phyloP scores from a whole-genome alignment of 2,113 vertebrate species.

The Cryptomyrus ogoouensis region DNA sequence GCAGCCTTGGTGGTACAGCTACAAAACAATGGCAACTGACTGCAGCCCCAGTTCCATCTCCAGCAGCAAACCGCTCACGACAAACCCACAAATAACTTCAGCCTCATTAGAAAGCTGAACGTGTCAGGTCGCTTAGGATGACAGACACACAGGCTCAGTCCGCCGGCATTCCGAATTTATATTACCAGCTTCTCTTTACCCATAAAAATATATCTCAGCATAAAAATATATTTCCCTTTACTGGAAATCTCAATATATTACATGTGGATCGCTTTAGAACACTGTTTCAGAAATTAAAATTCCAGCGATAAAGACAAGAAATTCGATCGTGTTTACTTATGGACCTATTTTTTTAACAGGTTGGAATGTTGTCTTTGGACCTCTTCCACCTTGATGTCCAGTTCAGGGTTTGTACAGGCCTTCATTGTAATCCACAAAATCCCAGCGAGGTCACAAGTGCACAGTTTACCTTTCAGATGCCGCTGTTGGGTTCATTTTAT shows the following conservation, averaged over 20 bases:
- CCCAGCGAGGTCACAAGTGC: not conserved
- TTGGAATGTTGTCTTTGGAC: not conserved
- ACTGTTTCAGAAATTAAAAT: constrained; percentile 4
- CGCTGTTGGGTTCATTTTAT: not conserved
- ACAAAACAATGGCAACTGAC: not conserved
- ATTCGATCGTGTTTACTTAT: constrained; percentile 3
- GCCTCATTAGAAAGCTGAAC: not conserved
- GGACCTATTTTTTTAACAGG: not conserved
- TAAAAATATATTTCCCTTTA: not conserved
- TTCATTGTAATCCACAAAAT: not conserved
- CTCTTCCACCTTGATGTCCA: not conserved
- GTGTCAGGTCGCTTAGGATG: not conserved
- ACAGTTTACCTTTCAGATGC: constrained; percentile 6
- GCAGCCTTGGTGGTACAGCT: not conserved
- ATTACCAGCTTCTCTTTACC: not conserved
- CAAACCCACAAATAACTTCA: not conserved
- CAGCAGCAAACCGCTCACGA: not conserved
- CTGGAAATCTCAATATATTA: not conserved
- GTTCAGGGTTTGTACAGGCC: not conserved
- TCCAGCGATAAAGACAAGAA: not conserved
- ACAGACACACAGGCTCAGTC: constrained; percentile 44
- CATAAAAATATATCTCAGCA: not conserved
- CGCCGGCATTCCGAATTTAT: constrained; percentile 38
- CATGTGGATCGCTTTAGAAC: not conserved
- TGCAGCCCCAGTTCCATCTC: not conserved